Percentiles rank a stretch among this genome's conserved stretches.
These are phyloP conservation scores for Platorchestia sp. DNA, from an alignment of 1,140 invertebrate genomes.

Conservation along the genomic window DNA sequence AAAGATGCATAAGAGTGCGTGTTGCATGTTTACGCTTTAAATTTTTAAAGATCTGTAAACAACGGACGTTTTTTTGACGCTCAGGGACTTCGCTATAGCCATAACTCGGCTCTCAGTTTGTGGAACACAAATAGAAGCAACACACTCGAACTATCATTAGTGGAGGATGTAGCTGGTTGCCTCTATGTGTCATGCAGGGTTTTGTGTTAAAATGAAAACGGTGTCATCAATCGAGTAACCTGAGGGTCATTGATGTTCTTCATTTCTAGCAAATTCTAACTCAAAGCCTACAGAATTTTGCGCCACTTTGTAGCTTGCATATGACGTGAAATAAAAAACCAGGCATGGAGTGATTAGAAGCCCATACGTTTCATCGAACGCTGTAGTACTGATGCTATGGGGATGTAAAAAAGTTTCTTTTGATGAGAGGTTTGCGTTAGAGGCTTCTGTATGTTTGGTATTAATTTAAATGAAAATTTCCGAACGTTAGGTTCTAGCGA, in stretches of 20 bases:
- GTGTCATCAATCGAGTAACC: not conserved
- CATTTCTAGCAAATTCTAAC: not conserved
- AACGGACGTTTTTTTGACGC: not conserved
- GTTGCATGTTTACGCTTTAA: not conserved
- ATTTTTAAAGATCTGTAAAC: not conserved
- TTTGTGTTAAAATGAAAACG: not conserved
- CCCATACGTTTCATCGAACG: not conserved
- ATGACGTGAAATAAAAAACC: not conserved
- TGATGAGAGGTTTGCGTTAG: too few species aligned
- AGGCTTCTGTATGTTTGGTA: too few species aligned
- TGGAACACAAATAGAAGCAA: not conserved
- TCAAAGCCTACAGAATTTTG: not conserved
- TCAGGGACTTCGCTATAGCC: not conserved
- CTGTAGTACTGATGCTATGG: not conserved
- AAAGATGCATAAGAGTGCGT: not conserved
- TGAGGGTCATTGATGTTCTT: not conserved
- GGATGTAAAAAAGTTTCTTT: not conserved
- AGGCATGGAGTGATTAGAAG: not conserved
- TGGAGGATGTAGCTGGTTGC: not conserved
- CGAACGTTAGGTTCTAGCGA: too few species aligned
- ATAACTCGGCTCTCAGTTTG: not conserved
- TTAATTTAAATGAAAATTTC: too few species aligned
- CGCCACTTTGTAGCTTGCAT: not conserved
- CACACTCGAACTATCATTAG: not conserved
- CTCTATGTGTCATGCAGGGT: not conserved